Percentiles rank a stretch among this genome's conserved stretches.
phyloP scores from a whole-genome alignment of 92 coral and sea anemone genomes.

The Porites divaricata region DNA sequence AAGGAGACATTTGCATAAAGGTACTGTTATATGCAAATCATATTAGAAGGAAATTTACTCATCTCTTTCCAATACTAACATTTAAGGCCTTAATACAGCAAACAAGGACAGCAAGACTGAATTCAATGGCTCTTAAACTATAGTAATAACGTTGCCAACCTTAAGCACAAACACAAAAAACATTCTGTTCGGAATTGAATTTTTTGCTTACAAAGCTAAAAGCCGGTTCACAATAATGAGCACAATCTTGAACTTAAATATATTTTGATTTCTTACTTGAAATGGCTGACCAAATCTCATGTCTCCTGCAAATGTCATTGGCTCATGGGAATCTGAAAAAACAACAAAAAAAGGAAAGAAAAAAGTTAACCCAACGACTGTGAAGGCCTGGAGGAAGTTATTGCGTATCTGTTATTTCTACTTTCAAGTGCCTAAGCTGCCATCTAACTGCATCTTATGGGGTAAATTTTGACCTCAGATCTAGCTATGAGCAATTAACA shows the following conservation, averaged over 20 bases:
- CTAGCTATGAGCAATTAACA: neutral
- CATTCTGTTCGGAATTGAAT: neutral
- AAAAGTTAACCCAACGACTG: too few species aligned
- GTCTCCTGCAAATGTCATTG: slow-evolving; percentile 16
- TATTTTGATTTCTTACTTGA: slow-evolving; percentile 11
- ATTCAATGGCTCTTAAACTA: neutral
- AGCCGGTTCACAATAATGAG: neutral
- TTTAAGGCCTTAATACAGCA: neutral
- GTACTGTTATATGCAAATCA: neutral
- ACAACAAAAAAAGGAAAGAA: neutral
- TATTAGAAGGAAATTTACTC: neutral
- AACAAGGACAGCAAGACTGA: neutral
- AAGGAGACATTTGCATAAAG: neutral
- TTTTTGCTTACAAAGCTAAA: slow-evolving; percentile 13
- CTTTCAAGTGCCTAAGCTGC: neutral
- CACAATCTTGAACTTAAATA: neutral
- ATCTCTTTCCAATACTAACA: neutral
- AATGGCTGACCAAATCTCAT: slow-evolving; percentile 24
- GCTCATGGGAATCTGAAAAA: slow-evolving; percentile 39
- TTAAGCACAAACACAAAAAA: neutral
- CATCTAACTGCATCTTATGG: neutral
- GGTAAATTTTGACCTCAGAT: slow-evolving; percentile 19
- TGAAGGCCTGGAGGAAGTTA: neutral
- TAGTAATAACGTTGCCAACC: neutral
- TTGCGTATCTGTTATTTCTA: neutral